These are phyloP conservation scores for Neosilurus mollespiculum DNA, from an alignment of 2,797 vertebrate species.

Conservation along the genomic window DNA sequence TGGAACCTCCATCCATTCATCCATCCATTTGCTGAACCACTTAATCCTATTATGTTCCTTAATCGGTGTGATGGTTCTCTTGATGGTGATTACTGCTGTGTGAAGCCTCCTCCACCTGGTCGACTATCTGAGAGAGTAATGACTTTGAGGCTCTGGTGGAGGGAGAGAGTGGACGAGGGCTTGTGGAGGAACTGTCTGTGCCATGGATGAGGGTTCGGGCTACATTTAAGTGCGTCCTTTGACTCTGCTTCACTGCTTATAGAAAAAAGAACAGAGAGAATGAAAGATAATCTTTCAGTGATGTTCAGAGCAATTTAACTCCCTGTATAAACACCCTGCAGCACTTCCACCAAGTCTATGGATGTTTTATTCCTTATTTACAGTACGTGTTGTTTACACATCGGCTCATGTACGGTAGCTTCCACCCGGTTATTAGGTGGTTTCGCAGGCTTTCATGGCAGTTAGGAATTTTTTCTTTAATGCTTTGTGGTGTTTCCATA, in stretches of 20 bases:
- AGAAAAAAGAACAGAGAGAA: neutral
- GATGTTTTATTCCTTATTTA: neutral
- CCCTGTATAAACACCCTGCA: neutral
- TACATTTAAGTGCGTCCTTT: constrained; percentile 81
- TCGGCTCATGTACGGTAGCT: neutral
- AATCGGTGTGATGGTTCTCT: constrained; percentile 12
- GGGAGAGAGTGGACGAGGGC: constrained; percentile 30
- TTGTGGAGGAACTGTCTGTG: constrained; percentile 44
- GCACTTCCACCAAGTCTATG: neutral
- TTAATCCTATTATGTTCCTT: neutral
- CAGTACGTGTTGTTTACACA: neutral
- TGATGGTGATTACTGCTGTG: neutral
- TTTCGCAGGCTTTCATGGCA: neutral
- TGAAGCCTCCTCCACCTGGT: constrained; percentile 44
- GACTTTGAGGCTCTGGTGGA: constrained; percentile 49
- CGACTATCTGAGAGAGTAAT: constrained; percentile 48
- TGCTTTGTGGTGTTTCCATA: too few relatives aligned
- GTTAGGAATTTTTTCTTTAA: neutral
- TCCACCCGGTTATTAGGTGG: neutral
- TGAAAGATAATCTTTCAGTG: neutral
- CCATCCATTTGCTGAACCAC: too few relatives aligned
- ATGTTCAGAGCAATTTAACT: neutral
- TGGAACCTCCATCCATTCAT: too few relatives aligned
- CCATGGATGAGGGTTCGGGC: constrained; percentile 79
- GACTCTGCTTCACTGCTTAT: constrained; percentile 79